These are phyloP conservation scores for Erpetoichthys calabaricus DNA, from an alignment of 2,797 vertebrate species.

Conservation along the genomic window DNA sequence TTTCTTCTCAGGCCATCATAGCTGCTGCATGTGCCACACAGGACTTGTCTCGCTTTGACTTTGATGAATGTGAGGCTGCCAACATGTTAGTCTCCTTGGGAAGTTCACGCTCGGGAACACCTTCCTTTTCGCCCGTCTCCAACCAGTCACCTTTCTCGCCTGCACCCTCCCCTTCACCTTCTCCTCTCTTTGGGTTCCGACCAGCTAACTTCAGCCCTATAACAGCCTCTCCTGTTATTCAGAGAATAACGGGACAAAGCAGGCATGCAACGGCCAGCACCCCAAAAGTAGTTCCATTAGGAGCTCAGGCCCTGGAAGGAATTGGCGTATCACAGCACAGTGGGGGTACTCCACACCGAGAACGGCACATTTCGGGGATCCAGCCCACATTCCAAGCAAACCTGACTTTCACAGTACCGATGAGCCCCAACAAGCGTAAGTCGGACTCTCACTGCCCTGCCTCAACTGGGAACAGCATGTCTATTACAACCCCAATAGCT, in stretches of 20 bases:
- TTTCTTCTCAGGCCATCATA: constrained; percentile 45
- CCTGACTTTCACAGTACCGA: constrained; percentile 77
- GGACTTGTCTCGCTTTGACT: constrained; percentile 77
- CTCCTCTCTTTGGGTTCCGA: constrained; percentile 77
- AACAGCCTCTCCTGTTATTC: constrained; percentile 61
- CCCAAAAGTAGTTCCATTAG: constrained; percentile 19
- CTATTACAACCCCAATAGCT: no score
- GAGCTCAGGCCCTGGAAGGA: constrained; percentile 15
- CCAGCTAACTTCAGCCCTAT: constrained; percentile 83
- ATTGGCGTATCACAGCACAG: constrained; percentile 32
- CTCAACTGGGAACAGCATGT: neutral
- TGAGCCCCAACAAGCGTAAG: constrained; percentile 76
- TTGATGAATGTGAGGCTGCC: constrained; percentile 83
- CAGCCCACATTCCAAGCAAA: constrained; percentile 67
- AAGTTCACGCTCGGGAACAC: constrained; percentile 76
- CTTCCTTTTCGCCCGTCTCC: constrained; percentile 78
- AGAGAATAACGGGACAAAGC: constrained; percentile 53
- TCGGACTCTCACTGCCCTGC: constrained; percentile 44
- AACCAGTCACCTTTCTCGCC: constrained; percentile 84
- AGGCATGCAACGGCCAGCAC: constrained; percentile 64
- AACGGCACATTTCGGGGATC: constrained; percentile 59
- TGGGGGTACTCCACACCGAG: constrained; percentile 45
- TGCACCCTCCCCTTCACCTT: constrained; percentile 73
- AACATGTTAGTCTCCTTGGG: constrained; percentile 84
- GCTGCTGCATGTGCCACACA: constrained; percentile 23